Conservation (phyloP, 2,113 vertebrate species). For the Mobula birostris region DNA sequence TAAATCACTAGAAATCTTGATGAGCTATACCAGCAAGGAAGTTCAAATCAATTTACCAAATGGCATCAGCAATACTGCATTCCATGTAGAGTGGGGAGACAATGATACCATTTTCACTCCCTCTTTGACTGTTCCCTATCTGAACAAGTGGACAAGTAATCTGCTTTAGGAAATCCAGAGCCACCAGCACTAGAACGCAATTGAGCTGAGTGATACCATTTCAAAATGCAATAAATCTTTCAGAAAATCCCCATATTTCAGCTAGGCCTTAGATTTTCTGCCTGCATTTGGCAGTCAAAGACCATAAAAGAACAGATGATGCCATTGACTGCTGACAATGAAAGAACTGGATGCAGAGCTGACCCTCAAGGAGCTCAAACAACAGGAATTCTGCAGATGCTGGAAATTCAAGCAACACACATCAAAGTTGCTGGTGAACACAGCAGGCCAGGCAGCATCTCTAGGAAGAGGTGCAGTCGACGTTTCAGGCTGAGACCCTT, state of each 20-base stretch:
- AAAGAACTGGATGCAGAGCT: no score
- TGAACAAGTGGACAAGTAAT: background rate
- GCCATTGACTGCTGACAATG: no score
- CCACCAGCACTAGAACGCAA: background rate
- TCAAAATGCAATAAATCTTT: background rate
- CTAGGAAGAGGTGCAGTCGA: no score
- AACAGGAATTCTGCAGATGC: no score
- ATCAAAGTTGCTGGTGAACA: no score
- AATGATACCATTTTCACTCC: background rate
- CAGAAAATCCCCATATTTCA: background rate
- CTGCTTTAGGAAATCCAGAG: background rate
- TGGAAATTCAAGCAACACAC: no score
- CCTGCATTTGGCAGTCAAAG: background rate
- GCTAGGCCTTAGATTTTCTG: background rate
- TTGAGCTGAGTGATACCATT: background rate
- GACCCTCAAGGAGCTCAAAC: no score
- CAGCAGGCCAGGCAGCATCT: no score
- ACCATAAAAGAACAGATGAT: background rate
- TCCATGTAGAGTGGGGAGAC: no score
- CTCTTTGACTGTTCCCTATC: background rate
- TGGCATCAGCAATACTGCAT: background rate
- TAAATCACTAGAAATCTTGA: background rate
- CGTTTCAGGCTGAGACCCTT: no score
- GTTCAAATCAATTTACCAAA: background rate
- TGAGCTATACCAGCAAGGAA: background rate